phyloP scores from a whole-genome alignment of 2,113 vertebrate genomes.

The Centropus bengalensis region DNA sequence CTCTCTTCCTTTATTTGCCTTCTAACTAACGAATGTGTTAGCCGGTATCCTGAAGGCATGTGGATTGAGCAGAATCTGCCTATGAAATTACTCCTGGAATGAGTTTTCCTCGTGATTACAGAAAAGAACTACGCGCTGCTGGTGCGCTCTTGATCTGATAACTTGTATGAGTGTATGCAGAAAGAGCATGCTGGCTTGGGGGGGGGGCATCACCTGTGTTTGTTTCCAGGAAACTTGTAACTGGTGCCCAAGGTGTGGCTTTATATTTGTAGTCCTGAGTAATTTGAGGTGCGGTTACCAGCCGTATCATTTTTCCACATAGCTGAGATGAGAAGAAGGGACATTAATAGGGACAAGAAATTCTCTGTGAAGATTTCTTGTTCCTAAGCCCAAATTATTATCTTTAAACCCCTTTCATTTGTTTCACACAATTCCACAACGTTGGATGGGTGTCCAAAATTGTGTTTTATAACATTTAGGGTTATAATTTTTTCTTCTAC shows the following conservation, averaged over 20 bases:
- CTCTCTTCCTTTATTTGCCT: not conserved
- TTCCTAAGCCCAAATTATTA: not conserved
- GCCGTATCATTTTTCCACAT: not conserved
- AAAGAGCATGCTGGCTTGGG: not conserved
- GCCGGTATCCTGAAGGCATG: not conserved
- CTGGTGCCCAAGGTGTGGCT: not conserved
- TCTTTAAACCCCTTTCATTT: constrained; percentile 30
- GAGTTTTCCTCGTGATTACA: not conserved
- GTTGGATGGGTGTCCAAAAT: not conserved
- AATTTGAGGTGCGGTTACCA: not conserved
- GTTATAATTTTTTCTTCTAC: not conserved
- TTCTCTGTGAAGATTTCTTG: not conserved
- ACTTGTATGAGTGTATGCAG: not conserved
- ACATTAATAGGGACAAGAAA: not conserved
- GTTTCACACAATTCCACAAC: not conserved
- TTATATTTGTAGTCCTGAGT: not conserved
- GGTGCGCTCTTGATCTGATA: not conserved
- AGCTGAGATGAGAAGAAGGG: not conserved
- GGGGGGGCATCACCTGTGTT: not conserved
- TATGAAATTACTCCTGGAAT: not conserved
- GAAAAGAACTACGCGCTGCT: not conserved
- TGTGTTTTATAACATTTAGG: not conserved
- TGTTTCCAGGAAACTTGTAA: not conserved
- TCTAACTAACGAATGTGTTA: not conserved
- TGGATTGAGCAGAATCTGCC: not conserved